Percentiles rank a stretch among this genome's conserved stretches.
These are phyloP conservation scores for Pogonocichla stellata DNA, from an alignment of 2,113 vertebrate genomes.

Conservation along the genomic window DNA sequence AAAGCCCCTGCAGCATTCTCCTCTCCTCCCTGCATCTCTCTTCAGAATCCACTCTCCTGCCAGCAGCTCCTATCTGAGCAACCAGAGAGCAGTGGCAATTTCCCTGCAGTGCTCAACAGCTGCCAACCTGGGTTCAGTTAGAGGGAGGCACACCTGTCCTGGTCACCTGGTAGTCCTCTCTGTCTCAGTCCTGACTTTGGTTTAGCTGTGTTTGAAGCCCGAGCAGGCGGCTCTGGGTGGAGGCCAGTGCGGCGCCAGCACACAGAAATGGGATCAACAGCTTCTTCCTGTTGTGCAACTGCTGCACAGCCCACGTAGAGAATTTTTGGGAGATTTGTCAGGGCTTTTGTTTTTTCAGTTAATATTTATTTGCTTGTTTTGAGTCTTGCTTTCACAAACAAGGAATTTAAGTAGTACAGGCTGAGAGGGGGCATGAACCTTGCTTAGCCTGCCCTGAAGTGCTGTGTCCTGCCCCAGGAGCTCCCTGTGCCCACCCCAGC, in stretches of 20 bases:
- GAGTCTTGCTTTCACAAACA: background rate
- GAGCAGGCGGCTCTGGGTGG: background rate
- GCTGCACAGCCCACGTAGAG: background rate
- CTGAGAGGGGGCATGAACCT: background rate
- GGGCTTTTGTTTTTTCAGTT: conserved; percentile 28
- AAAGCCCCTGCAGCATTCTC: background rate
- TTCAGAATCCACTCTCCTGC: background rate
- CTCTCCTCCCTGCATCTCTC: background rate
- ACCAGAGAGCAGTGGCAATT: background rate
- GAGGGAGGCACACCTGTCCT: background rate
- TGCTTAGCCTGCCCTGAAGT: background rate
- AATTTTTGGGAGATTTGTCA: conserved; percentile 41
- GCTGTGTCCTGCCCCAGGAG: fast-evolving
- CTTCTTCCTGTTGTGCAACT: conserved; percentile 42
- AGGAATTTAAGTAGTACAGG: background rate
- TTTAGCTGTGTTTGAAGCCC: background rate
- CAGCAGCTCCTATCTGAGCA: background rate
- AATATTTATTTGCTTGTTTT: conserved; percentile 26
- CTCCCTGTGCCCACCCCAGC: background rate
- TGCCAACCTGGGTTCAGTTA: fast-evolving
- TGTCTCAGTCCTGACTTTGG: background rate
- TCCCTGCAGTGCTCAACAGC: background rate
- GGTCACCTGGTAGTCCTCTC: background rate
- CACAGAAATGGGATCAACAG: background rate
- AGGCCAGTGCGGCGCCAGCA: fast-evolving